A percentile compares a stretch with the other conserved stretches of the same genome.
phyloP scores from a whole-genome alignment of 2,113 vertebrate species.

The Hyaena hyaena region DNA sequence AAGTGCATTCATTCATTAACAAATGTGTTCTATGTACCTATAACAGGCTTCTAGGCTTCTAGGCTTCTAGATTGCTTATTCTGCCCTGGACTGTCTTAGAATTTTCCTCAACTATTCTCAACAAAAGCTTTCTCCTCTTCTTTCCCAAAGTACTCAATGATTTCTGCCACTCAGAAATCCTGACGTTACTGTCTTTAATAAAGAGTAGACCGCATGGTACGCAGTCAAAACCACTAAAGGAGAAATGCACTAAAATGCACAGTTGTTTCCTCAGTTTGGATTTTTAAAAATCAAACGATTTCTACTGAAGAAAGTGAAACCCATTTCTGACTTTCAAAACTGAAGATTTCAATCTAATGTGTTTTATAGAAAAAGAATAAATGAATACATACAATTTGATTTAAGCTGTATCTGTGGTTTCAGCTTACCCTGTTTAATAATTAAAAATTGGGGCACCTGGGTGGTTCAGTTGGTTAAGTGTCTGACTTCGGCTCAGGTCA shows the following conservation, averaged over 20 bases:
- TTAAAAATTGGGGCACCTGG: neutral
- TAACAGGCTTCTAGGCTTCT: neutral
- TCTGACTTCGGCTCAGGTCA: no score
- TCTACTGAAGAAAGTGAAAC: neutral
- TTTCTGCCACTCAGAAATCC: neutral
- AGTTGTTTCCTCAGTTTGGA: neutral
- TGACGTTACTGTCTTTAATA: neutral
- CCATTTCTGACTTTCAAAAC: conserved; percentile 24
- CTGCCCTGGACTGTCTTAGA: neutral
- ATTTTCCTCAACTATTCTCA: neutral
- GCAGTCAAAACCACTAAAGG: neutral
- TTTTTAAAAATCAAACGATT: conserved; percentile 23
- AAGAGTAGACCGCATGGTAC: neutral
- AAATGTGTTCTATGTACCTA: neutral
- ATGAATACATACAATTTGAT: neutral
- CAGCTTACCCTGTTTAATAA: neutral
- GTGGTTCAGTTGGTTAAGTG: no score
- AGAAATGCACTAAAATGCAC: neutral
- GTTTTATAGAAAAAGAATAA: conserved; percentile 7
- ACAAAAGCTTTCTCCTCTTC: conserved; percentile 26
- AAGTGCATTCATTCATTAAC: neutral
- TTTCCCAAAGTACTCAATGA: neutral
- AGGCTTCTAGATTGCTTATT: neutral
- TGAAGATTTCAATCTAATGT: neutral
- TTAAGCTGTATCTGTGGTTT: conserved; percentile 32